A percentile compares a stretch with the other conserved stretches of the same genome.
Conservation (phyloP, 1,140 invertebrate genomes). For the Drosophila elegans region DNA sequence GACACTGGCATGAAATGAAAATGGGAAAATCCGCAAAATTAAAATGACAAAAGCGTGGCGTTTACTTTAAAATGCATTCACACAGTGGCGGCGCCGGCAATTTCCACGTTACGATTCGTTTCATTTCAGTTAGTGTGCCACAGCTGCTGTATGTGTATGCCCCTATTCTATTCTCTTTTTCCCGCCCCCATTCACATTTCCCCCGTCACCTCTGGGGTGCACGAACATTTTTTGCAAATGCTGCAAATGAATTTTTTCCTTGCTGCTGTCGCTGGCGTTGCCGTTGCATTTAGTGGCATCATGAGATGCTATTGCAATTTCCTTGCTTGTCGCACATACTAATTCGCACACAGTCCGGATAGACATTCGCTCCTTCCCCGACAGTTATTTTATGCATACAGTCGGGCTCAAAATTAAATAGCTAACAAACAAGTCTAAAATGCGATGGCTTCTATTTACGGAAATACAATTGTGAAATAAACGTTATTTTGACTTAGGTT, state of each 20-base stretch:
- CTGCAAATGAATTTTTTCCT: slow-evolving; percentile 79
- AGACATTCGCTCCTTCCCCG: slow-evolving; percentile 26
- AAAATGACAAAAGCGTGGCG: slow-evolving; percentile 79
- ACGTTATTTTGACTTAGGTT: too few relatives aligned
- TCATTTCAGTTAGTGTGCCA: slow-evolving; percentile 74
- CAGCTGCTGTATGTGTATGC: slow-evolving; percentile 53
- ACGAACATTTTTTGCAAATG: slow-evolving; percentile 72
- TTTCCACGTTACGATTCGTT: slow-evolving; percentile 77
- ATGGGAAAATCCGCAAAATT: slow-evolving; percentile 79
- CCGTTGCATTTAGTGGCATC: slow-evolving; percentile 80
- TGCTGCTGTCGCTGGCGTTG: slow-evolving; percentile 37
- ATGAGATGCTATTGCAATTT: slow-evolving; percentile 84
- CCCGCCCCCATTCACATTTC: not conserved
- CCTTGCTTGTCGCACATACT: slow-evolving; percentile 83
- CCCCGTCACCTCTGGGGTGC: slow-evolving; percentile 27
- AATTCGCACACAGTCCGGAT: slow-evolving; percentile 69
- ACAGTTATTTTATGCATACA: slow-evolving; percentile 9
- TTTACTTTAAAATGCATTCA: slow-evolving; percentile 82
- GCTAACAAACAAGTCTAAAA: too few relatives aligned
- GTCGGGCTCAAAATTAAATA: not conserved
- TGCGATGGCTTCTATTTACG: too few relatives aligned
- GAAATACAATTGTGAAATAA: too few relatives aligned
- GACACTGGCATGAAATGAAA: slow-evolving; percentile 56
- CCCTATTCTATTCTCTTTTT: slow-evolving; percentile 15
- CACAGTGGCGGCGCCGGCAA: slow-evolving; percentile 38